Evolutionary conservation across 2,888 invertebrate species (phyloP).

Genomic region (Zootermopsis nevadensis): DNA sequence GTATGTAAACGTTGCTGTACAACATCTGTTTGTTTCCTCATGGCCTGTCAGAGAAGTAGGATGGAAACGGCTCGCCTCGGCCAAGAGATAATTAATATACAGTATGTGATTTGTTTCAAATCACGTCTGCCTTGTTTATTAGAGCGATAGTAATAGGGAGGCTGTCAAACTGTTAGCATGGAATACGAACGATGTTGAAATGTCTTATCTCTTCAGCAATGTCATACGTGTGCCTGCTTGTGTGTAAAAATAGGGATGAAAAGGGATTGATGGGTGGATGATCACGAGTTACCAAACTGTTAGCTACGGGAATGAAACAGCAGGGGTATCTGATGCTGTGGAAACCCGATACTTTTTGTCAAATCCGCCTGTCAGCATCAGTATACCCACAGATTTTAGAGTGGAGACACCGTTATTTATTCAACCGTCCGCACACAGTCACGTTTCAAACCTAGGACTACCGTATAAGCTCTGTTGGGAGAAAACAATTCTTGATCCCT

Average conservation of each 20-base stretch:
- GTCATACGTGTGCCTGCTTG: not conserved
- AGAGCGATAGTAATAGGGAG: not conserved
- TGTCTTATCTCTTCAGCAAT: not conserved
- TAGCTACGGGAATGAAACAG: slow-evolving; percentile 2
- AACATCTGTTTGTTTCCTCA: too few species aligned
- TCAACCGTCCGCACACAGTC: not conserved
- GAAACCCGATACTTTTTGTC: slow-evolving; percentile 13
- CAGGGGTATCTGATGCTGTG: slow-evolving; percentile 8
- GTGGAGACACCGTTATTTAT: not conserved
- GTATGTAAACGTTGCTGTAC: too few species aligned
- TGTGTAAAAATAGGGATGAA: not conserved
- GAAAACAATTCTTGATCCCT: not conserved
- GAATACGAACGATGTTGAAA: not conserved
- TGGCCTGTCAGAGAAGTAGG: too few species aligned
- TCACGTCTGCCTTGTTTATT: not conserved
- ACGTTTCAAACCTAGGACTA: not conserved
- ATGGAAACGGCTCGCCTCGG: too few species aligned
- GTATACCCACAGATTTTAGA: not conserved
- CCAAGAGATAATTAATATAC: too few species aligned
- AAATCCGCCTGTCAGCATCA: slow-evolving; percentile 16
- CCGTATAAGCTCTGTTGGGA: not conserved
- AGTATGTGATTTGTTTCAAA: too few species aligned
- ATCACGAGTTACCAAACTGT: slow-evolving; percentile 9
- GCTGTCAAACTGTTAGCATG: not conserved
- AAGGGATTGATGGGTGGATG: not conserved